Evolutionary conservation across 1,140 invertebrate species (phyloP), one percentile per base, ranked within the genome.

Genomic region (Cydia fagiglandana): DNA sequence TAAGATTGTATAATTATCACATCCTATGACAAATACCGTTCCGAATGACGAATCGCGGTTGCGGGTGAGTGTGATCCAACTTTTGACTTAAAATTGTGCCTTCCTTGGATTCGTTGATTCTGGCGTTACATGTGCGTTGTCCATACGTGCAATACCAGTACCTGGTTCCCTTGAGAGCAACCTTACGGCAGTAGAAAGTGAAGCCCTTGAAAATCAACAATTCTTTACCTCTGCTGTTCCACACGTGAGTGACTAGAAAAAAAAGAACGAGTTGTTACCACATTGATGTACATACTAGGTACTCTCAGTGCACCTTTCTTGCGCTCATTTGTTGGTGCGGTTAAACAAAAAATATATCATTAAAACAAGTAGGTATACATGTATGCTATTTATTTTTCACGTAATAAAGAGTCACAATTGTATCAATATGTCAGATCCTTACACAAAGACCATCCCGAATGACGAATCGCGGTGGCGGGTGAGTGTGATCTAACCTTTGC

Each of bases 11-110:
- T 13, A 4, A 53, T 4, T 53, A 53, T 61, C 28, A 15, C 6
- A 61, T 13, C 28, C 13, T 34, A 68, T 38, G 2, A 34, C 28
- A 70, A 17, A 70, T 4, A 38, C 66, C 66, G 20, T 70, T 41
- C n/a, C 34, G 34, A 7, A 70, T 70, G n/a, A 70, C n/a, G 34
- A 17, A 38, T 17, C n/a, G 28, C n/a, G 30, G 34, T 9, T 34
- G 66, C 66, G 66, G 66, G 66, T 70, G 34, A 38, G 4, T 70
- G 30, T 70, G 66, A 6, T 41, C 4, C 66, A 70, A n/a, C 5
- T 34, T 70, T 9, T 5, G 13, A 6, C 34, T 70, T 10, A 41
- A 30, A 6, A 41, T 41, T 15, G 5, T 9, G 1, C 66, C 28
- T 3, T 38, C n/a, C 15, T n/a, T 34, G 7, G 15, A 15, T 17